Evolutionary conservation across 1,140 invertebrate genomes (phyloP).

Genomic region (Vollenhovia emeryi): DNA sequence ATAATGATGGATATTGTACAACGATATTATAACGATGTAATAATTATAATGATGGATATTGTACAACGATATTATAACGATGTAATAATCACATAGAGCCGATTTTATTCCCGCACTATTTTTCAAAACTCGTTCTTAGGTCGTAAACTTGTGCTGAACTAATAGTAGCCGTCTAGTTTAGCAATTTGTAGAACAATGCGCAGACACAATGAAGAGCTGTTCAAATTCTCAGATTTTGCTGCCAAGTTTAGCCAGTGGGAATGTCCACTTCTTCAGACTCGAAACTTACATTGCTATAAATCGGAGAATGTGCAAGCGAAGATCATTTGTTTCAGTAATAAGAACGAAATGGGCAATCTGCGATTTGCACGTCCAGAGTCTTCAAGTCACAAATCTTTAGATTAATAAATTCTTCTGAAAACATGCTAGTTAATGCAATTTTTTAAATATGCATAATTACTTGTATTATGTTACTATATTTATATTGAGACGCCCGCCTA

Average conservation of each 20-base stretch:
- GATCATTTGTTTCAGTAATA: slow-evolving; percentile 58
- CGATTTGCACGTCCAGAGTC: not conserved
- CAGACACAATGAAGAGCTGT: slow-evolving; percentile 45
- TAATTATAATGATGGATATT: no score
- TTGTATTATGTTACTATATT: not conserved
- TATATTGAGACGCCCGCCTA: no score
- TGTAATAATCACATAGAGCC: not conserved
- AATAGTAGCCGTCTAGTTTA: slow-evolving; percentile 7
- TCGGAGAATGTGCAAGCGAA: slow-evolving; percentile 74
- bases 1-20: not conserved
- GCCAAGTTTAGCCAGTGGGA: slow-evolving; percentile 85
- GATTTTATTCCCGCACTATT: not conserved
- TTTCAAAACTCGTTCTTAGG: not conserved
- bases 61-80: no score
- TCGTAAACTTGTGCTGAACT: not conserved
- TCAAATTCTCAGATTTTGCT: slow-evolving; percentile 79
- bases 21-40: not conserved
- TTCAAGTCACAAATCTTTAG: slow-evolving; percentile 14
- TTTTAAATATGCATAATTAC: not conserved
- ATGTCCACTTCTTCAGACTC: slow-evolving; percentile 85
- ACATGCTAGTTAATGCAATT: not conserved
- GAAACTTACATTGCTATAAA: slow-evolving; percentile 81
- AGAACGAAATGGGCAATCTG: not conserved
- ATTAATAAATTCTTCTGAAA: not conserved
- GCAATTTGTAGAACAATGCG: slow-evolving; percentile 60